A percentile compares a stretch with the other conserved stretches of the same genome.
Conservation (phyloP, 2,888 invertebrate species). For the Adineta ricciae region DNA sequence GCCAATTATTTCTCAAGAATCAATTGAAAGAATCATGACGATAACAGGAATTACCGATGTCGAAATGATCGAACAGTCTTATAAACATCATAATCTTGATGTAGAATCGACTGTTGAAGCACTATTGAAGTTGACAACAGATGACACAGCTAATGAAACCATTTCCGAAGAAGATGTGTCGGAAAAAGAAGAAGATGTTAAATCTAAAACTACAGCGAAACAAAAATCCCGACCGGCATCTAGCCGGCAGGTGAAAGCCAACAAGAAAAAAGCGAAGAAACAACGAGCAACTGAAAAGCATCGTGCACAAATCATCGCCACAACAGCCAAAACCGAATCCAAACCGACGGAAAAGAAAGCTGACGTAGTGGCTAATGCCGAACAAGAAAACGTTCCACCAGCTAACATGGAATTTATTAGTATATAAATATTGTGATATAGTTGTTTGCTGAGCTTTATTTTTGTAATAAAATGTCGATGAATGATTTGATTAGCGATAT, state of each 20-base stretch:
- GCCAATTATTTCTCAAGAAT: neutral
- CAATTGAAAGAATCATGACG: neutral
- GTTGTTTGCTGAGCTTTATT: neutral
- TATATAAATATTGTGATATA: neutral
- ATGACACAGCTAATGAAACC: neutral
- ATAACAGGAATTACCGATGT: neutral
- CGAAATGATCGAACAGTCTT: neutral
- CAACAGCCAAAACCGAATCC: neutral
- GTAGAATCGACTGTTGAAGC: neutral
- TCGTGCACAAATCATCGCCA: neutral
- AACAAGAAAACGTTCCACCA: neutral
- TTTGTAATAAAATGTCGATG: neutral
- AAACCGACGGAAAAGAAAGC: neutral
- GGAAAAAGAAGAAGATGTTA: neutral
- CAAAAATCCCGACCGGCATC: neutral
- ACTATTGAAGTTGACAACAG: neutral
- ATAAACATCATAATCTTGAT: neutral
- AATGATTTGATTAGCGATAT: neutral
- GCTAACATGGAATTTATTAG: neutral
- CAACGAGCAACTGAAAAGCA: neutral
- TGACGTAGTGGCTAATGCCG: neutral
- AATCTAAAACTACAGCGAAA: too few relatives aligned
- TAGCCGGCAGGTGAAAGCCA: neutral
- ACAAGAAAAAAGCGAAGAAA: slow-evolving; percentile 18
- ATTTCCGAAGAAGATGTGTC: neutral